Percentiles rank a stretch among this genome's conserved stretches.
Conservation (phyloP, 1,140 invertebrate species). For the Formica exsecta region DNA sequence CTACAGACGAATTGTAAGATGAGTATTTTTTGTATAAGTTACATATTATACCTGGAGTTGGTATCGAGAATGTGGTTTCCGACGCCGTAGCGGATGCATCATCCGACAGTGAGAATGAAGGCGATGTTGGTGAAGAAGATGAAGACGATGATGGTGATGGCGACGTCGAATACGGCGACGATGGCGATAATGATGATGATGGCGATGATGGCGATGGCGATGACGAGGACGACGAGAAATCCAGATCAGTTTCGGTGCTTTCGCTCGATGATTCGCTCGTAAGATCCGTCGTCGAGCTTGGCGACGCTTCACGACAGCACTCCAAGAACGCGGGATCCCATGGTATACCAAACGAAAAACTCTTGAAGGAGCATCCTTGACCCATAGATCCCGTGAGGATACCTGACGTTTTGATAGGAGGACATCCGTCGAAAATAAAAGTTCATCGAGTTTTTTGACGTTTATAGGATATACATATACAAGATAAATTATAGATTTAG, state of each 20-base stretch:
- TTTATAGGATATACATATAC: background rate
- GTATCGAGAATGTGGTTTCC: constrained; percentile 56
- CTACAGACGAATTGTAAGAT: background rate
- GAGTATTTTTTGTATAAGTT: background rate
- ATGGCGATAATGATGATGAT: background rate
- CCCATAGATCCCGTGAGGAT: constrained; percentile 84
- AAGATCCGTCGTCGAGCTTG: constrained; percentile 69
- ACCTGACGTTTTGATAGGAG: constrained; percentile 74
- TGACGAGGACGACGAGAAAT: constrained; percentile 23
- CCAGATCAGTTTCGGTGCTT: constrained; percentile 54
- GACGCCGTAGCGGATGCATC: constrained; percentile 2
- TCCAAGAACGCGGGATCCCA: constrained; percentile 87
- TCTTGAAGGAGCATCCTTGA: constrained; percentile 85
- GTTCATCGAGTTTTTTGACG: background rate
- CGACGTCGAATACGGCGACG: background rate
- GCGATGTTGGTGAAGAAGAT: constrained; percentile 2
- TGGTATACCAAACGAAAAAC: constrained; percentile 86
- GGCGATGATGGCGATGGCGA: background rate
- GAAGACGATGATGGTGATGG: background rate
- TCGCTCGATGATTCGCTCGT: constrained; percentile 53
- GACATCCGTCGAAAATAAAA: background rate
- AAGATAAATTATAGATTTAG: background rate
- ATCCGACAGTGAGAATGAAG: background rate
- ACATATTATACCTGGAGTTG: constrained; percentile 66
- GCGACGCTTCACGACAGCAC: constrained; percentile 86